Evolutionary conservation across 2,113 vertebrate genomes (phyloP).

Genomic region (Platichthys stellatus): DNA sequence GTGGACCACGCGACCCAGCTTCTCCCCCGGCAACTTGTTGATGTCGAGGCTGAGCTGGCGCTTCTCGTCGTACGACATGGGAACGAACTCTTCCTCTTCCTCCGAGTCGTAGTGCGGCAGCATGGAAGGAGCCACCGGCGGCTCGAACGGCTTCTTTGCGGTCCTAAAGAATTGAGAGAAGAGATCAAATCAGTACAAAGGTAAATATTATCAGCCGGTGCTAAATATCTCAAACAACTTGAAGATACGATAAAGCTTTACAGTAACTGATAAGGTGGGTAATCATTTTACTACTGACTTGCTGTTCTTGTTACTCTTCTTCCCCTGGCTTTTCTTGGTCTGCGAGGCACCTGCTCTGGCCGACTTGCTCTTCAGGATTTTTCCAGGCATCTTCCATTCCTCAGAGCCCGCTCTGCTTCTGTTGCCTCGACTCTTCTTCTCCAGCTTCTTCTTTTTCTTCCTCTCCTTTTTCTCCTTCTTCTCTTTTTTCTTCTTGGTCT

Average conservation of each 20-base stretch:
- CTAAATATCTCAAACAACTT: not conserved
- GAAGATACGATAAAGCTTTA: not conserved
- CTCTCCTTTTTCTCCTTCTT: constrained; percentile 88
- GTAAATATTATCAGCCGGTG: not conserved
- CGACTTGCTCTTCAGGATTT: constrained; percentile 81
- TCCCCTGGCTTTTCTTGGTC: constrained; percentile 68
- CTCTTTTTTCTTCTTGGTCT: constrained; percentile 91
- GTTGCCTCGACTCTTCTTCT: constrained; percentile 83
- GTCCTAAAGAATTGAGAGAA: constrained; percentile 52
- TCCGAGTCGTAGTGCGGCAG: constrained; percentile 90
- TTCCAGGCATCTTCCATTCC: constrained; percentile 76
- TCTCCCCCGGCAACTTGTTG: constrained; percentile 94
- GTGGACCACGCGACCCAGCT: constrained; percentile 93
- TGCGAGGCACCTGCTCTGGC: constrained; percentile 65
- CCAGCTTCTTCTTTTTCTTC: constrained; percentile 90
- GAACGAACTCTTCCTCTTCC: constrained; percentile 88
- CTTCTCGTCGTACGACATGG: constrained; percentile 95
- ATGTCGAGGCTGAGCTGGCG: constrained; percentile 94
- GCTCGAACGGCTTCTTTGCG: constrained; percentile 76
- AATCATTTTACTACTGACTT: constrained; percentile 82
- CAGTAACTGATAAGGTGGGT: too few relatives aligned
- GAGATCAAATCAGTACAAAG: not conserved
- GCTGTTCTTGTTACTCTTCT: constrained; percentile 78
- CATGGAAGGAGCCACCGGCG: constrained; percentile 47
- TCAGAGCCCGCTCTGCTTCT: constrained; percentile 75